These are phyloP conservation scores for Corythornis cristatus DNA, from an alignment of 2,113 vertebrate species.

Conservation along the genomic window DNA sequence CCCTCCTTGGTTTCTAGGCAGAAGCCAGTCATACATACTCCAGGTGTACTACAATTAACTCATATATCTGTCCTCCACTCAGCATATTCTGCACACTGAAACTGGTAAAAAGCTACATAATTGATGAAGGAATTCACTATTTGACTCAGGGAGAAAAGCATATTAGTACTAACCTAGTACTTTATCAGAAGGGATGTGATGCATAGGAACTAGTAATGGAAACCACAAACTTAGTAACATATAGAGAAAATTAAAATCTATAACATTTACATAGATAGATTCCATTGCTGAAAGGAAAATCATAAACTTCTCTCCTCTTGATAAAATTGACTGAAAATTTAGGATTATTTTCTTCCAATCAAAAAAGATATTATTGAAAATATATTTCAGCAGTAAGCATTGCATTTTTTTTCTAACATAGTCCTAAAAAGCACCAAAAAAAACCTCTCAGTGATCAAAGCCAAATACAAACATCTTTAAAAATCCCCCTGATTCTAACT, in stretches of 20 bases:
- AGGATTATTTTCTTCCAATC: background rate
- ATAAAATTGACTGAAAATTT: background rate
- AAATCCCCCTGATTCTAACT: background rate
- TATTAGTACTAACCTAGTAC: background rate
- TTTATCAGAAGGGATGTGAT: background rate
- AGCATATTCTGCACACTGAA: background rate
- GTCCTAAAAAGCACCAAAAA: background rate
- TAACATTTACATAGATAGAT: background rate
- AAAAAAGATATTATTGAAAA: background rate
- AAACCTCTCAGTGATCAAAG: background rate
- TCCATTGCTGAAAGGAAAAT: background rate
- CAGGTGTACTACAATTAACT: background rate
- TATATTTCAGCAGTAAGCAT: background rate
- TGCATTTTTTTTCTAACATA: background rate
- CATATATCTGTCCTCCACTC: background rate
- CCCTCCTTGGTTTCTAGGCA: background rate
- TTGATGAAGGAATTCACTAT: background rate
- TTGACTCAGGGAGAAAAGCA: background rate
- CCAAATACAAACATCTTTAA: background rate
- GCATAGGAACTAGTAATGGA: background rate
- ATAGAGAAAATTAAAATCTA: background rate
- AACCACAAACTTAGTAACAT: background rate
- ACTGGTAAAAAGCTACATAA: background rate
- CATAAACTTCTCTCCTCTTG: background rate
- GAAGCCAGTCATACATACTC: fast-evolving